phyloP scores from a whole-genome alignment of 2,888 invertebrate genomes.

The Drosophila mimetica region DNA sequence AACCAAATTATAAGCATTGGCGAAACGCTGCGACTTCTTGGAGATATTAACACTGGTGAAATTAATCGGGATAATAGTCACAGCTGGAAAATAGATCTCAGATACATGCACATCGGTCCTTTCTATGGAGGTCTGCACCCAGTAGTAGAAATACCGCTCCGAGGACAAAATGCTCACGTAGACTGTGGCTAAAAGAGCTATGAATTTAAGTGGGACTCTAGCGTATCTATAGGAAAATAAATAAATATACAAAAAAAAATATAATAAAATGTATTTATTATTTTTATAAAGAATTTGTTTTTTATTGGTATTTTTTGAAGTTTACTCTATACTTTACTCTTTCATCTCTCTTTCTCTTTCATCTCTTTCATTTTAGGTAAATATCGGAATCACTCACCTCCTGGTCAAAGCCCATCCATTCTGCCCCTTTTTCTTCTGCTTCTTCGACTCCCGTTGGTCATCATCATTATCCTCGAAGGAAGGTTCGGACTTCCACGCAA shows the following conservation, averaged over 20 bases:
- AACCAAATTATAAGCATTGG: constrained; percentile 42
- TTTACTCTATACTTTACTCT: not conserved
- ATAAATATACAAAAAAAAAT: too few relatives aligned
- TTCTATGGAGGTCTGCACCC: constrained; percentile 79
- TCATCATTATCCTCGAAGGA: constrained; percentile 43
- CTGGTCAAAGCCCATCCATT: constrained; percentile 25
- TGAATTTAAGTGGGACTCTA: constrained; percentile 43
- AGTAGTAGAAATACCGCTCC: constrained; percentile 69
- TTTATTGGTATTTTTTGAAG: not conserved
- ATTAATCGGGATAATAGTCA: constrained; percentile 70
- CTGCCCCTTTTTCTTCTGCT: not conserved
- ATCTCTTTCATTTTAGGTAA: too few relatives aligned
- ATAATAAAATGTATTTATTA: too few relatives aligned
- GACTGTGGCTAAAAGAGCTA: constrained; percentile 52
- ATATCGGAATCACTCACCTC: constrained; percentile 40
- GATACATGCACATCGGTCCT: constrained; percentile 79
- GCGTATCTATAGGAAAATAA: constrained; percentile 30
- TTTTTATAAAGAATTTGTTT: too few relatives aligned
- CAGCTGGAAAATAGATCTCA: constrained; percentile 73
- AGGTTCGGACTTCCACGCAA: constrained; percentile 38
- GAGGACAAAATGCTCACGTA: constrained; percentile 70
- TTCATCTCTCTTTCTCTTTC: too few relatives aligned
- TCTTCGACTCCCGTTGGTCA: constrained; percentile 23
- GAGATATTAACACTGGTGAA: not conserved
- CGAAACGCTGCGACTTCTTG: not conserved